Evolutionary conservation across 2,888 invertebrate species (phyloP).

Genomic region (Himalopsyche tibetana): DNA sequence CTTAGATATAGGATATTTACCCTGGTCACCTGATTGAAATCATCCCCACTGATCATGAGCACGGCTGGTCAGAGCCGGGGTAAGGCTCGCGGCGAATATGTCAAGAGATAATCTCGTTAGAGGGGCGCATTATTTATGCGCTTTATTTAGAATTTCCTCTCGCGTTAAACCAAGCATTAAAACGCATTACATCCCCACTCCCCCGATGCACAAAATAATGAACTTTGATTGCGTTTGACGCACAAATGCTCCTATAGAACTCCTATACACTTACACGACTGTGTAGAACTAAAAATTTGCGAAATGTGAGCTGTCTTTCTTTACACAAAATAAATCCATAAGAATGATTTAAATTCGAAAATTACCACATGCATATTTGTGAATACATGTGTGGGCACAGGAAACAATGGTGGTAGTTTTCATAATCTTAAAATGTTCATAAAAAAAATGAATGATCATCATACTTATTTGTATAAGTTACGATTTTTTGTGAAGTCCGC

Average conservation of each 20-base stretch:
- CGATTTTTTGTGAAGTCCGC: no score
- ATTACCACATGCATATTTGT: no score
- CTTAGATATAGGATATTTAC: background rate
- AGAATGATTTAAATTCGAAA: no score
- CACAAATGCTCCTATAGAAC: conserved; percentile 44
- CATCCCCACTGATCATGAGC: background rate
- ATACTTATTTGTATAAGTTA: no score
- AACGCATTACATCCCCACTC: conserved; percentile 59
- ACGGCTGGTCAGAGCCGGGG: background rate
- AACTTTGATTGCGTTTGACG: conserved; percentile 66
- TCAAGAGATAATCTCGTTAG: conserved; percentile 62
- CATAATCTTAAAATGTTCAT: no score
- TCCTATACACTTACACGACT: background rate
- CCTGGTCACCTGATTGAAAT: background rate
- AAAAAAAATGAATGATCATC: no score
- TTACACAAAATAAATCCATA: no score
- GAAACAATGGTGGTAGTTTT: no score
- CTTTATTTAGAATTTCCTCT: conserved; percentile 64
- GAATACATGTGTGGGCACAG: no score
- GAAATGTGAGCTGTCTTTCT: no score
- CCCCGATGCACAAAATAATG: conserved; percentile 62
- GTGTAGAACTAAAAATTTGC: background rate
- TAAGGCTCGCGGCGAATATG: conserved; percentile 41
- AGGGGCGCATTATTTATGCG: conserved; percentile 63
- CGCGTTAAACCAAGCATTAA: conserved; percentile 65